Evolutionary conservation across 1,140 invertebrate species (phyloP).

Genomic region (Listronotus oregonensis): DNA sequence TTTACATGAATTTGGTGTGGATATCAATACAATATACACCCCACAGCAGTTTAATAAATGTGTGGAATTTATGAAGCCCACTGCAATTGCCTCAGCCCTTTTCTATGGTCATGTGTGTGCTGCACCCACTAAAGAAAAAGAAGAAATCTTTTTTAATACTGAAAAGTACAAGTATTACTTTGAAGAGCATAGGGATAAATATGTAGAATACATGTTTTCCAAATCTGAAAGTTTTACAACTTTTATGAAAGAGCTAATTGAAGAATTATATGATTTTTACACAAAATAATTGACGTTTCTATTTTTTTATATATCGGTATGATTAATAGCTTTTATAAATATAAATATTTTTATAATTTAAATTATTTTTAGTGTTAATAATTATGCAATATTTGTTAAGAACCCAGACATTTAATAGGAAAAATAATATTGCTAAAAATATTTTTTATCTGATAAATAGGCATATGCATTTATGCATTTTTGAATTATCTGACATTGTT

Average conservation of each 20-base stretch:
- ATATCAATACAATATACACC: neutral
- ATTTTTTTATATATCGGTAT: no score
- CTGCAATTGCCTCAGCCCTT: neutral
- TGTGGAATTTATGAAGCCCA: neutral
- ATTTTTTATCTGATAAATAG: no score
- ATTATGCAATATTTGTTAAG: no score
- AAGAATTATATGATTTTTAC: neutral
- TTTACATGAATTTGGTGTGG: neutral
- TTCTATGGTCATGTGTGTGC: neutral
- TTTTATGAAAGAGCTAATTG: neutral
- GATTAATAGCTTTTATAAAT: no score
- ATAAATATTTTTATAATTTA: no score
- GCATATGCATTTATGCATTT: no score
- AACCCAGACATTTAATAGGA: no score
- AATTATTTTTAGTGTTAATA: no score
- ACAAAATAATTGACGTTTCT: no score
- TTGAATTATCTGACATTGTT: no score
- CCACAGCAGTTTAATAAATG: neutral
- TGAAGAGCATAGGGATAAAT: neutral
- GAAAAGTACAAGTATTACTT: neutral
- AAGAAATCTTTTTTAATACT: neutral
- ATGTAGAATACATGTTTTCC: neutral
- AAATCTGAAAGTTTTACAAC: neutral
- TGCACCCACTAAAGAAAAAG: neutral
- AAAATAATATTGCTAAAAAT: no score